phyloP scores from a whole-genome alignment of 1,140 invertebrate species.

The Ladona fulva region DNA sequence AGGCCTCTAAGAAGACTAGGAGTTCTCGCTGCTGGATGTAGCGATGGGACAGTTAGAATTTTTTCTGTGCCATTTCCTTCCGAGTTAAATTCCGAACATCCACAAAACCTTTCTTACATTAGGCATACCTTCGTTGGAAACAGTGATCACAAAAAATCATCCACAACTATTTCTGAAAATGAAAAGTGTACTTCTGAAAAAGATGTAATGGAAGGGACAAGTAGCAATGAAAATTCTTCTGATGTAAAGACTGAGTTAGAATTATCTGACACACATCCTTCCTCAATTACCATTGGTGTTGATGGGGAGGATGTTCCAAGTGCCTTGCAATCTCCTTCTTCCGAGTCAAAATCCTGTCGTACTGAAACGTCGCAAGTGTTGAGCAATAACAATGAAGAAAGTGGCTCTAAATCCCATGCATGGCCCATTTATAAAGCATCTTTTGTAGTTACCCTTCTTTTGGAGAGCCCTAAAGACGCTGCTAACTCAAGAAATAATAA shows the following conservation, averaged over 20 bases:
- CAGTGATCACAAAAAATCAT: neutral
- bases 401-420: neutral
- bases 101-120: neutral
- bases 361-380: no score
- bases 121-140: no score
- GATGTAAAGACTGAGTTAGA: neutral
- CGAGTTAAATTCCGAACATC: conserved; percentile 27
- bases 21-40: conserved; percentile 56
- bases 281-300: neutral
- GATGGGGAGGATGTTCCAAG: neutral
- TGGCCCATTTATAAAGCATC: conserved; percentile 35
- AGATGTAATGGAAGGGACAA: neutral
- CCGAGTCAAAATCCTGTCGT: neutral
- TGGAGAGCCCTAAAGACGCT: conserved; percentile 29
- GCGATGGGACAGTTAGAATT: conserved; percentile 50
- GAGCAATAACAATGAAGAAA: neutral
- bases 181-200: neutral
- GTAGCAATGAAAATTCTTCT: neutral
- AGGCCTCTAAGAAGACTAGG: conserved; percentile 44
- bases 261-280: conserved; percentile 17
- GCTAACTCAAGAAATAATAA: conserved; percentile 26
- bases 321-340: neutral
- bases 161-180: neutral
- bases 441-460: conserved; percentile 34
- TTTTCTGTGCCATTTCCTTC: conserved; percentile 49